A percentile compares a stretch with the other conserved stretches of the same genome.
These are phyloP conservation scores for Gadus macrocephalus DNA, from an alignment of 2,113 vertebrate genomes.

Conservation along the genomic window DNA sequence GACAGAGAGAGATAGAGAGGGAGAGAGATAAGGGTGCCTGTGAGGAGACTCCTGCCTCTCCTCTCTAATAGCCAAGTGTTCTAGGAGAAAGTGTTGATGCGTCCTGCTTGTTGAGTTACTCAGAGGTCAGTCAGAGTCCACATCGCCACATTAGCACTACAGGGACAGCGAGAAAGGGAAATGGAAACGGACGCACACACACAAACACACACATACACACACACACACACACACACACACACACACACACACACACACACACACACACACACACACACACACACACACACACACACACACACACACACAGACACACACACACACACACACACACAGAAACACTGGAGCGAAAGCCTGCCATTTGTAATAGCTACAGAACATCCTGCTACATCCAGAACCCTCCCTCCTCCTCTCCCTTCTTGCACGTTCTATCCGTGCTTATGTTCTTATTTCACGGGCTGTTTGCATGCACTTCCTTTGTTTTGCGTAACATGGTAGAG, in stretches of 20 bases:
- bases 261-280: background rate
- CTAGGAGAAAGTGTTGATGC: conserved; percentile 29
- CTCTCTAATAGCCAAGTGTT: conserved; percentile 33
- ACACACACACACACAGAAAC: conserved; percentile 2
- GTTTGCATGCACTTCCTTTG: conserved; percentile 16
- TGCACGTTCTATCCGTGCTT: background rate
- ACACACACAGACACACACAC: conserved; percentile 24
- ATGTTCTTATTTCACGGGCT: conserved; percentile 11
- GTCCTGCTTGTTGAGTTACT: conserved; percentile 3
- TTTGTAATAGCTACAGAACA: conserved; percentile 2
- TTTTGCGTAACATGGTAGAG: conserved; percentile 30
- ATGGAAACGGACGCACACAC: background rate
- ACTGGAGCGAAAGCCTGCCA: conserved; percentile 21
- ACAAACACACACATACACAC: background rate
- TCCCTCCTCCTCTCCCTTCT: too few relatives aligned
- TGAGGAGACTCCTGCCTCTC: conserved; percentile 35
- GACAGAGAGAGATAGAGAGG: conserved; percentile 28
- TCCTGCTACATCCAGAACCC: background rate
- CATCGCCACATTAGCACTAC: conserved; percentile 31
- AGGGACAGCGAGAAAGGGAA: conserved; percentile 11
- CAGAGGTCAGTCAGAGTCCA: conserved; percentile 51
- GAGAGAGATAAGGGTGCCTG: background rate
- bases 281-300: conserved; percentile 22
- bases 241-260: background rate
- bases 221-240: background rate